A percentile compares a stretch with the other conserved stretches of the same genome.
Conservation (phyloP, 2,888 invertebrate genomes). For the Hipparchia semele region DNA sequence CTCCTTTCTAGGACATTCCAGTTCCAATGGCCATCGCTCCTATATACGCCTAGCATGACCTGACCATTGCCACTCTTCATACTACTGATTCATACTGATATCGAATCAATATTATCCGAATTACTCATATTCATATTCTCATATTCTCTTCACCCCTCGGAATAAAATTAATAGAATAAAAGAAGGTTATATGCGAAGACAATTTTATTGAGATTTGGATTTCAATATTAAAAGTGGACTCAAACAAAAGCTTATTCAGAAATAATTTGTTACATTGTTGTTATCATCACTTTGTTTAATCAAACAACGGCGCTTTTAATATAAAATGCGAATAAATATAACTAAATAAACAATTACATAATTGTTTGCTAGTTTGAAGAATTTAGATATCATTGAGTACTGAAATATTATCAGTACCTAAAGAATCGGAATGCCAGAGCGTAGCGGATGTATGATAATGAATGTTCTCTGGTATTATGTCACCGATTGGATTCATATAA, state of each 20-base stretch:
- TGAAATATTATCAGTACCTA: background rate
- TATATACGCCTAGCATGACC: no score
- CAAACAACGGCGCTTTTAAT: background rate
- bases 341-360: background rate
- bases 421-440: background rate
- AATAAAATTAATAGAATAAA: no score
- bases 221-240: no score
- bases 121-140: no score
- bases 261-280: background rate
- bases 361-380: background rate
- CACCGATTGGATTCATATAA: background rate
- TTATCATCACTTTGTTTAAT: background rate
- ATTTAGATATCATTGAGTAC: background rate
- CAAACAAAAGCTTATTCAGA: background rate
- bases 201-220: no score
- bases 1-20: no score
- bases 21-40: no score
- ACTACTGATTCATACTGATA: no score
- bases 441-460: constrained; percentile 1
- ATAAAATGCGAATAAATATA: background rate
- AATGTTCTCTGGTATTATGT: background rate
- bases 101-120: no score
- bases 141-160: no score
- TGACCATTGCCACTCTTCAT: no score
- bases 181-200: no score